Base-by-base conservation (phyloP, 1,140 invertebrate species). In the Oncopodura yosiiana region DNA sequence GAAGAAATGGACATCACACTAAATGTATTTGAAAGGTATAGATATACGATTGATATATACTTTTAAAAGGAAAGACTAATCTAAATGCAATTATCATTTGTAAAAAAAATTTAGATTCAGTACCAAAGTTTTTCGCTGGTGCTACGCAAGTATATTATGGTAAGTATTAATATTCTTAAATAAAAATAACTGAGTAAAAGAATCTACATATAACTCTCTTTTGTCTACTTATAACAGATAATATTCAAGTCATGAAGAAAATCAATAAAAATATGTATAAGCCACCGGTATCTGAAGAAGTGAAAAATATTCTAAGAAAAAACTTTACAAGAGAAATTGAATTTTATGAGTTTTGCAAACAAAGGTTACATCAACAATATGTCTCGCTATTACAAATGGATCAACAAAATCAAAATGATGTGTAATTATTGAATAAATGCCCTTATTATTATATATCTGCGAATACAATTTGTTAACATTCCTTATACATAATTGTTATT, bases 261-360 rank as follows among this genome's bases (percentile, higher is more conserved):
- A 87, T 89, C 65, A 91, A 91, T 69, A 79, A 81, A 36, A 91
- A 92, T 69, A 77, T 80, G 19, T 89, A 89, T 70, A 90, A 91
- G 68, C 87, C 87, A 1, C 81, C 83, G 2, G 87, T 92, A 0
- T 83, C 83, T 34, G 84, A 90, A 64, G 79, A 83, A 65, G 79
- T 91, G 0, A 90, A 90, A 69, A 79, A 90, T 23, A 79, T 90
- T n/a, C 84, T 92, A 0, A 74, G 86, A 56, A 76, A 76, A 38
- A 91, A 92, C 68, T 89, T 93, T 66, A 90, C 87, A 0, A 75
- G 83, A 49, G 89, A 93, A 72, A 87, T 91, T 19, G 87, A 92
- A 67, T 90, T 93, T 68, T 93, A 91, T 69, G 82, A 91, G 66
- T 93, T 92, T 67, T 90, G 87, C 66, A 81, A 80, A 63, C 86